Conservation (phyloP, 2,888 invertebrate genomes). For the Trichopoda pennipes region DNA sequence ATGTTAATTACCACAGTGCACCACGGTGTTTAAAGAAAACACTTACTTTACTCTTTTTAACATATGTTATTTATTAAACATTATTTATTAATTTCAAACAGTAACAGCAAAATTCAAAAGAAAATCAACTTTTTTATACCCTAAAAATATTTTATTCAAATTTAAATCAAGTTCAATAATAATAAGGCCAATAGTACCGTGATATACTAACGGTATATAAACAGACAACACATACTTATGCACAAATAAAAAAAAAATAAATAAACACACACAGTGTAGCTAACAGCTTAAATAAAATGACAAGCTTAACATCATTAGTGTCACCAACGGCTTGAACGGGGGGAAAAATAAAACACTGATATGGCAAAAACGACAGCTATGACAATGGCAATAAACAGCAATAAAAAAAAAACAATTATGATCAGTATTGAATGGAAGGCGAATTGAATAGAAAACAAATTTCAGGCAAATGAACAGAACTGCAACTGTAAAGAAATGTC, state of each 20-base stretch:
- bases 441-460: background rate
- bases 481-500: constrained; percentile 9
- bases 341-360: constrained; percentile 17
- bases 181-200: constrained; percentile 6
- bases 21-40: background rate
- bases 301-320: constrained; percentile 45
- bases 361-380: background rate
- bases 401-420: constrained; percentile 15
- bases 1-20: too few species aligned
- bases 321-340: constrained; percentile 8
- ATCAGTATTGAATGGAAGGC: constrained; percentile 18
- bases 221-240: constrained; percentile 16
- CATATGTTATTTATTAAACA: constrained; percentile 31
- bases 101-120: constrained; percentile 13
- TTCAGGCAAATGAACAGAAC: constrained; percentile 12
- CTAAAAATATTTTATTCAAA: constrained; percentile 18
- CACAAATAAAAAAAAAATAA: background rate
- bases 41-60: background rate
- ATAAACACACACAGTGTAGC: constrained; percentile 22
- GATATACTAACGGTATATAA: constrained; percentile 8
- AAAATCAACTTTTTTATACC: constrained; percentile 5
- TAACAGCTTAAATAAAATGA: constrained; percentile 53
- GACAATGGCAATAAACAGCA: constrained; percentile 13
- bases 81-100: constrained; percentile 21
- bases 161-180: constrained; percentile 10